phyloP scores from a whole-genome alignment of 2,888 invertebrate species.

The Pammene fasciana region DNA sequence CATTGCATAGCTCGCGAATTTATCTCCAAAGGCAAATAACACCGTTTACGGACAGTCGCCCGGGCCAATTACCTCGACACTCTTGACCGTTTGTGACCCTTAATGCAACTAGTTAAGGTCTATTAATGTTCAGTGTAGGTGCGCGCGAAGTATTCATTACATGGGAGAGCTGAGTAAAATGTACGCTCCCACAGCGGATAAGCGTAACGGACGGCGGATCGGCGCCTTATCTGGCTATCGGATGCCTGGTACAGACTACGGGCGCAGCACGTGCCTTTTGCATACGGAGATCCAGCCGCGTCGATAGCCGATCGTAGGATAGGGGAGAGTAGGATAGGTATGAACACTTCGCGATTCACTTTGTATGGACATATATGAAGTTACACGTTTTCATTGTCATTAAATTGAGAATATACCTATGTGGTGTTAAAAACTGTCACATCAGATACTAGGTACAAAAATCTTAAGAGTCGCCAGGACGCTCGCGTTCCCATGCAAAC shows the following conservation, averaged over 20 bases:
- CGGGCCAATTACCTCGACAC: constrained; percentile 60
- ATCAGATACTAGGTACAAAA: too few relatives aligned
- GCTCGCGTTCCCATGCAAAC: too few relatives aligned
- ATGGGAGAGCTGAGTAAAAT: constrained; percentile 63
- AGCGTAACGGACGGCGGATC: constrained; percentile 69
- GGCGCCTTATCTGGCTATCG: constrained; percentile 71
- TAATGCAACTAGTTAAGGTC: neutral
- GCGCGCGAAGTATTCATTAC: constrained; percentile 72
- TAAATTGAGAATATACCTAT: too few relatives aligned
- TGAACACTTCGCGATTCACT: neutral
- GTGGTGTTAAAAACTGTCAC: too few relatives aligned
- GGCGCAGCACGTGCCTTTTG: constrained; percentile 67
- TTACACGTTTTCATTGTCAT: too few relatives aligned
- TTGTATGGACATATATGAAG: too few relatives aligned
- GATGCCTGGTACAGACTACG: constrained; percentile 59
- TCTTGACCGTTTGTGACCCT: neutral
- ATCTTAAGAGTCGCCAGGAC: too few relatives aligned
- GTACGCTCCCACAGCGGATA: constrained; percentile 65
- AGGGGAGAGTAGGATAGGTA: constrained; percentile 35
- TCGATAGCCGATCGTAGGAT: constrained; percentile 65
- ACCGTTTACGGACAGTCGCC: constrained; percentile 57
- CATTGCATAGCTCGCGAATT: constrained; percentile 46
- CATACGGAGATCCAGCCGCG: constrained; percentile 62
- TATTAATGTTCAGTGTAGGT: constrained; percentile 37
- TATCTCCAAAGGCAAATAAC: constrained; percentile 54